These are phyloP conservation scores for Synaphobranchus kaupii DNA, from an alignment of 2,797 vertebrate species.

Conservation along the genomic window DNA sequence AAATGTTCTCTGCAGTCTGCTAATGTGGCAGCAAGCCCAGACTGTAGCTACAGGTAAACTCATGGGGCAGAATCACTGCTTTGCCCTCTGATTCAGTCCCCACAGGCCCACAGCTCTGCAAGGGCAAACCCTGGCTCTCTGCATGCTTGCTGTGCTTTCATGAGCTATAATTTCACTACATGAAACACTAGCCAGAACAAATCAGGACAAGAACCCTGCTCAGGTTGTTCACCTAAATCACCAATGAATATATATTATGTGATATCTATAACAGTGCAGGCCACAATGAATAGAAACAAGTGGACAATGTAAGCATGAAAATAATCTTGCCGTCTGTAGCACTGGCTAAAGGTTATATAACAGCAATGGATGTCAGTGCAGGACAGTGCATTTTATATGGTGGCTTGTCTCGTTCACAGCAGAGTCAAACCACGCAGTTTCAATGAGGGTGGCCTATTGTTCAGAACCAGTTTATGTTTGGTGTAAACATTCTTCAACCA, in stretches of 20 bases:
- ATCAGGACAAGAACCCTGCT: constrained; percentile 43
- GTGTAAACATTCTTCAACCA: no score
- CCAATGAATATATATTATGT: constrained; percentile 51
- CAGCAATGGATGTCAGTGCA: neutral
- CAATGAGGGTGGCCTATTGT: no score
- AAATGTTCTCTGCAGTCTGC: neutral
- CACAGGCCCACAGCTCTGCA: constrained; percentile 39
- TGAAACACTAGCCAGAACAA: constrained; percentile 58
- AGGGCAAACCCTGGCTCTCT: constrained; percentile 55
- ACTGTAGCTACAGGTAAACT: neutral
- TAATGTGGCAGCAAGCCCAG: neutral
- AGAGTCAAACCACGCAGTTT: no score
- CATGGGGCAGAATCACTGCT: neutral
- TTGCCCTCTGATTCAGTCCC: constrained; percentile 53
- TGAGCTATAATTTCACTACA: constrained; percentile 59
- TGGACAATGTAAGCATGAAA: neutral
- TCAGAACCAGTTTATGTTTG: no score
- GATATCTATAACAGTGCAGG: constrained; percentile 29
- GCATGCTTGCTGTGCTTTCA: constrained; percentile 59
- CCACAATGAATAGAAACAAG: neutral
- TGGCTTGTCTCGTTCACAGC: neutral
- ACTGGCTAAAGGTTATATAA: neutral
- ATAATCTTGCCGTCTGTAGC: neutral
- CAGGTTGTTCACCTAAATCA: constrained; percentile 58
- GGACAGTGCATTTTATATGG: neutral